Conservation (phyloP, 2,888 invertebrate genomes). For the Hydriomena furcata region DNA sequence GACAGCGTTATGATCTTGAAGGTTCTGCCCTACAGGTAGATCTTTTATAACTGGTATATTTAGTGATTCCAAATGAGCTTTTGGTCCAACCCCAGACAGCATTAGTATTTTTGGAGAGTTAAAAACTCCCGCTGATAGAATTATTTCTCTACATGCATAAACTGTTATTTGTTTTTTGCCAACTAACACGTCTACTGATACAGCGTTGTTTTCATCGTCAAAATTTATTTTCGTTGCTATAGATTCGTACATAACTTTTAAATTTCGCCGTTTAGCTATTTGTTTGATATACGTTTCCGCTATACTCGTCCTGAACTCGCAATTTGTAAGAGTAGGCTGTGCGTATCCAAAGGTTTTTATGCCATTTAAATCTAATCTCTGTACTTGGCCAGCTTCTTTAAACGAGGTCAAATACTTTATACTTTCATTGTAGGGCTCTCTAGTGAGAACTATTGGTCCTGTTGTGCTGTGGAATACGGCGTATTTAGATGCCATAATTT, state of each 20-base stretch:
- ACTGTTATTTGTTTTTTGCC: too few relatives aligned
- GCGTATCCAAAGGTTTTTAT: too few relatives aligned
- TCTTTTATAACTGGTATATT: conserved; percentile 62
- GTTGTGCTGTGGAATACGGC: neutral
- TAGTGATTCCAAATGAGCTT: conserved; percentile 49
- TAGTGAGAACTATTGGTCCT: too few relatives aligned
- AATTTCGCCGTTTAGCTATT: too few relatives aligned
- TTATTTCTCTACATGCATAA: conserved; percentile 64
- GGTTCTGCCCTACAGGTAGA: conserved; percentile 67
- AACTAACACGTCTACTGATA: too few relatives aligned
- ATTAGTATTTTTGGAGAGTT: conserved; percentile 72
- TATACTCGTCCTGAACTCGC: too few relatives aligned
- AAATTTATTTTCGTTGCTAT: too few relatives aligned
- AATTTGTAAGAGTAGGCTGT: too few relatives aligned
- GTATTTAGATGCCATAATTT: conserved; percentile 35
- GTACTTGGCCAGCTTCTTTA: conserved; percentile 65
- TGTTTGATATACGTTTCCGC: too few relatives aligned
- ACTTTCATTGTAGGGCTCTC: too few relatives aligned
- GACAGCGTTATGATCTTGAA: conserved; percentile 67
- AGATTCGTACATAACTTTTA: too few relatives aligned
- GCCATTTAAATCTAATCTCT: conserved; percentile 12
- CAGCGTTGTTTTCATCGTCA: too few relatives aligned
- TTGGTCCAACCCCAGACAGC: conserved; percentile 74
- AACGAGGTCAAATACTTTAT: conserved; percentile 46
- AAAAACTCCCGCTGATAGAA: conserved; percentile 67